Base-by-base conservation (phyloP, 2,888 invertebrate species). In the Congeria kusceri region DNA sequence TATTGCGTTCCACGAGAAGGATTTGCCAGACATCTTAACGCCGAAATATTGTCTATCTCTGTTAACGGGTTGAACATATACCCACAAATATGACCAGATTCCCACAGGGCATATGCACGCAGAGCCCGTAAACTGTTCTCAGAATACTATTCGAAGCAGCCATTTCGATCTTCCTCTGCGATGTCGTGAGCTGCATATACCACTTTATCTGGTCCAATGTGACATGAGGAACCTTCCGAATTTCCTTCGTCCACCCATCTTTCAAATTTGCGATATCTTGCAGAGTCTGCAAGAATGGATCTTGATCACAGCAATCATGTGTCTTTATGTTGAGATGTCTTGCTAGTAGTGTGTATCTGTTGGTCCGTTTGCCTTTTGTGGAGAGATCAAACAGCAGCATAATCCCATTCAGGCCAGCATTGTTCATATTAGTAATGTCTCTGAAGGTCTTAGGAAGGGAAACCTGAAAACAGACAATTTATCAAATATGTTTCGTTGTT, bases 1-100 rank as follows among this genome's bases (percentile, higher is more conserved):
- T 70, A 70, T 47, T 70, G 70, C 3, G 70, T 70, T n/a, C 70
- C 70, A 62, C 44, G 15, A 20, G 69, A 69, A 3, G 69, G 69
- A 46, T 69, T 69, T 15, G 69, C 44, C n/a, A 29, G 20, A 28
- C 69, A 69, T 23, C 18, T 58, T 15, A 69, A 25, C 1, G 69
- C 58, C 59, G 46, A 59, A 25, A 11, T 46, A 25, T 49, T 25
- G 28, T 58, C 13, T 1, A 69, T 27, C 1, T 27, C 44, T 4
- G 18, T 32, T 7, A 61, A 25, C n/a, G 27, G n/a, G 39, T 69
- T 59, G 29, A 32, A 69, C 28, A 28, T 13, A 27, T 58, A n/a
- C 5, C 59, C 58, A 59, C 39, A 4, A 13, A 69, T 59, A 49
- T 69, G 58, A 23, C 69, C 59, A 7, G 69, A 69, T 20, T 69